phyloP scores from a whole-genome alignment of 1,140 invertebrate genomes.

The Cepaea nemoralis region DNA sequence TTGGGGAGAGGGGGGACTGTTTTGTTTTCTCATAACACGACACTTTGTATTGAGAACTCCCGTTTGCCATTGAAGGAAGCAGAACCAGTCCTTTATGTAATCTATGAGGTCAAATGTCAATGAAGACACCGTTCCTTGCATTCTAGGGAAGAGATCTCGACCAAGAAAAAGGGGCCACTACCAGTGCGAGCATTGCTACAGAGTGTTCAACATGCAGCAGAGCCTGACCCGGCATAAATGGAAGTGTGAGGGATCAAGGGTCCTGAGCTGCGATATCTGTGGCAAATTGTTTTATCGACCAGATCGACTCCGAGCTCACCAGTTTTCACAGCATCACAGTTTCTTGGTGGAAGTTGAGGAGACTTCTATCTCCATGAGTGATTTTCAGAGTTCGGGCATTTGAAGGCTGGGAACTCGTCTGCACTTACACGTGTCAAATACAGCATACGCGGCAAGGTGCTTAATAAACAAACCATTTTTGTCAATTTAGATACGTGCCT shows the following conservation, averaged over 20 bases:
- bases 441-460: too few relatives aligned
- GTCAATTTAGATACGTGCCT: too few relatives aligned
- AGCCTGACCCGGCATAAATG: constrained; percentile 41
- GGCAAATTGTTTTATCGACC: constrained; percentile 41
- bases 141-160: not conserved
- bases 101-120: not conserved
- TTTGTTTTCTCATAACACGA: too few relatives aligned
- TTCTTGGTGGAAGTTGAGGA: not conserved
- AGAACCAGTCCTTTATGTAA: not conserved
- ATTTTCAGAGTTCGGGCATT: too few relatives aligned
- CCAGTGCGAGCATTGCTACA: constrained; percentile 27
- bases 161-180: constrained; percentile 18
- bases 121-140: not conserved
- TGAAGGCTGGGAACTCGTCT: too few relatives aligned
- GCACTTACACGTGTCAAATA: too few relatives aligned
- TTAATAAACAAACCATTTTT: too few relatives aligned
- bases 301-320: constrained; percentile 38
- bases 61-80: not conserved
- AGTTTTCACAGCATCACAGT: constrained; percentile 36
- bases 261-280: constrained; percentile 34
- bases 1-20: too few relatives aligned
- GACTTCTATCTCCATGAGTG: not conserved
- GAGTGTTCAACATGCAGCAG: constrained; percentile 41
- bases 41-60: not conserved
- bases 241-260: constrained; percentile 42